A percentile compares a stretch with the other conserved stretches of the same genome.
Evolutionary conservation across 1,140 invertebrate species (phyloP).

Genomic region (Aphelenchoides fujianensis): DNA sequence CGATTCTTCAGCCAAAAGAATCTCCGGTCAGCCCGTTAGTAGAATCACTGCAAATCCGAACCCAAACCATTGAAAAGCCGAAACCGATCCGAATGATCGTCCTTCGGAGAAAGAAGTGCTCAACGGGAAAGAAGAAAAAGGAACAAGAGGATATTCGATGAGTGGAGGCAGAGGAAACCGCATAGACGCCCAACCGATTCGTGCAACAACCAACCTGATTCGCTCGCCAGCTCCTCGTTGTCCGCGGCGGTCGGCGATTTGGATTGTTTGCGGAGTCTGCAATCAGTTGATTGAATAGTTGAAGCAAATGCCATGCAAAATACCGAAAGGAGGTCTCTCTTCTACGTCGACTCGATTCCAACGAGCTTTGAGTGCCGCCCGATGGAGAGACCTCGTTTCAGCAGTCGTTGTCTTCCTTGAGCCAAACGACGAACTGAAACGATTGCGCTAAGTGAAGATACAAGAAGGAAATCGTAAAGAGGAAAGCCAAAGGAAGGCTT

Average conservation of each 20-base stretch:
- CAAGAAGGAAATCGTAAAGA: conserved; percentile 25
- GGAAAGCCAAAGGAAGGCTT: too few relatives aligned
- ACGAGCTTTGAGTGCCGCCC: conserved; percentile 41
- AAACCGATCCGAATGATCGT: not conserved
- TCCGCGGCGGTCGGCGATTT: conserved; percentile 24
- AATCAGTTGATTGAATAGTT: conserved; percentile 11
- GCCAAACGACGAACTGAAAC: conserved; percentile 65
- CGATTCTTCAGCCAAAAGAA: too few relatives aligned
- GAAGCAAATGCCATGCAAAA: too few relatives aligned
- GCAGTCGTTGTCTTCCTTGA: conserved; percentile 71
- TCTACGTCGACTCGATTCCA: conserved; percentile 48
- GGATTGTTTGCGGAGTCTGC: conserved; percentile 37
- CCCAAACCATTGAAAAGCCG: not conserved
- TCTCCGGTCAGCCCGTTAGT: too few relatives aligned
- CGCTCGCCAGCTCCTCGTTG: conserved; percentile 2
- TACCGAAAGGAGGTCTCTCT: conserved; percentile 48
- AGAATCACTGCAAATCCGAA: conserved; percentile 13
- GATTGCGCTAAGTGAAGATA: conserved; percentile 42
- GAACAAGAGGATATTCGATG: not conserved
- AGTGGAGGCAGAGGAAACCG: not conserved
- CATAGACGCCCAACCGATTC: too few relatives aligned
- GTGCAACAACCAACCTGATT: conserved; percentile 34
- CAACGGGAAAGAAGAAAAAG: not conserved
- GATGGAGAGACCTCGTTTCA: conserved; percentile 71
- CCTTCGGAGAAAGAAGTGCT: not conserved